Conservation (phyloP, 2,797 vertebrate genomes). For the Loris lydekkerianus region DNA sequence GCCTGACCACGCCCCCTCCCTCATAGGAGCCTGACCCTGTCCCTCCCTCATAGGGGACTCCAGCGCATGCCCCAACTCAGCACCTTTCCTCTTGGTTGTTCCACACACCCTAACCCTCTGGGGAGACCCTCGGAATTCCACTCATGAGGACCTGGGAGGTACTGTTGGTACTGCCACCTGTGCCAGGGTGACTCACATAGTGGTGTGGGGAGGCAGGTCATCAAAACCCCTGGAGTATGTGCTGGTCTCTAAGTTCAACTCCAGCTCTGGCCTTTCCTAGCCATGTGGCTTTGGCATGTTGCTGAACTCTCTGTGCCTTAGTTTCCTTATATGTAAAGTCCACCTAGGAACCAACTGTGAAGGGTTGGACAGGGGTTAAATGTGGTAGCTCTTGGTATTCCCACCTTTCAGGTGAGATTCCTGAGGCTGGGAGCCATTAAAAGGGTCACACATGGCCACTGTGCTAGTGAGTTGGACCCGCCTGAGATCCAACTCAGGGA, state of each 20-base stretch:
- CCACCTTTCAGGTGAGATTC: not conserved
- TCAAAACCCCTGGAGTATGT: not conserved
- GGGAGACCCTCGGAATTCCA: not conserved
- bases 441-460: fast-evolving
- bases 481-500: fast-evolving
- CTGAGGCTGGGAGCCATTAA: not conserved
- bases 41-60: not conserved
- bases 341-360: not conserved
- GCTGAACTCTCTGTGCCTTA: not conserved
- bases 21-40: not conserved
- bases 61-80: not conserved
- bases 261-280: not conserved
- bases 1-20: not conserved
- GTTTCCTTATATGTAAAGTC: not conserved
- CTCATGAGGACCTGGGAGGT: not conserved
- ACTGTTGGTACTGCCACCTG: fast-evolving
- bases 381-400: too few relatives aligned
- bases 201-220: too few relatives aligned
- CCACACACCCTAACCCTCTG: not conserved
- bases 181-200: not conserved
- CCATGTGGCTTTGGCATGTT: fast-evolving
- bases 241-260: not conserved
- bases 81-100: not conserved
- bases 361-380: not conserved
- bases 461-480: fast-evolving